These are phyloP conservation scores for Styela plicata DNA, from an alignment of 23 tunicate genomes.

Conservation along the genomic window DNA sequence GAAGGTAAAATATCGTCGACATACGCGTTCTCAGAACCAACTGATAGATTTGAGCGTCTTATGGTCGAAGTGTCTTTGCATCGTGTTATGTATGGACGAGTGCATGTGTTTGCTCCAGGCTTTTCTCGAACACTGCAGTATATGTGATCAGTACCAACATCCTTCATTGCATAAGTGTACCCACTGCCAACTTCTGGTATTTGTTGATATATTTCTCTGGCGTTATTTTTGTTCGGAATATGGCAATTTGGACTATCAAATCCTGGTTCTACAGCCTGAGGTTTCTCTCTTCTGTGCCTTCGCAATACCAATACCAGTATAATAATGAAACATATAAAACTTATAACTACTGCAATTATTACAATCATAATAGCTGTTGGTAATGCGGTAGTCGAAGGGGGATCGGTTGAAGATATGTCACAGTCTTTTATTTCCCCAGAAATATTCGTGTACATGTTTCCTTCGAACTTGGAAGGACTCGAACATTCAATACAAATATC, in stretches of 20 bases:
- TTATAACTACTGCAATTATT: neutral
- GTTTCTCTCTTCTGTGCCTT: neutral
- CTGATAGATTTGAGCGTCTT: neutral
- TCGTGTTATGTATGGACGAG: neutral
- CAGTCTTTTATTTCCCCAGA: neutral
- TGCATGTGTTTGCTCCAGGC: neutral
- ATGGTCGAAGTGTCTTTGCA: neutral
- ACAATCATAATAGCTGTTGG: neutral
- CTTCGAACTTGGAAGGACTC: neutral
- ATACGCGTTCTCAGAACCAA: neutral
- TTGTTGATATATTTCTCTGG: neutral
- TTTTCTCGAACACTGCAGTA: neutral
- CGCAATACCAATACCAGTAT: neutral
- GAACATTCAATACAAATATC: slow-evolving; percentile 1
- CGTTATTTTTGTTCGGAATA: no score
- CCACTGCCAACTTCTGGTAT: neutral
- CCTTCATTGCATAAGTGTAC: neutral
- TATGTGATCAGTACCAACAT: neutral
- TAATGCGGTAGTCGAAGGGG: neutral
- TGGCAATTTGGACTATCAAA: neutral
- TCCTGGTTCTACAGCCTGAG: neutral
- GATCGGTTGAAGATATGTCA: neutral
- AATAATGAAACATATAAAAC: neutral
- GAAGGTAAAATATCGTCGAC: neutral
- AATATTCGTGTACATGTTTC: neutral